These are phyloP conservation scores for Carcharodon carcharias DNA, from an alignment of 2,797 vertebrate species.

Conservation along the genomic window DNA sequence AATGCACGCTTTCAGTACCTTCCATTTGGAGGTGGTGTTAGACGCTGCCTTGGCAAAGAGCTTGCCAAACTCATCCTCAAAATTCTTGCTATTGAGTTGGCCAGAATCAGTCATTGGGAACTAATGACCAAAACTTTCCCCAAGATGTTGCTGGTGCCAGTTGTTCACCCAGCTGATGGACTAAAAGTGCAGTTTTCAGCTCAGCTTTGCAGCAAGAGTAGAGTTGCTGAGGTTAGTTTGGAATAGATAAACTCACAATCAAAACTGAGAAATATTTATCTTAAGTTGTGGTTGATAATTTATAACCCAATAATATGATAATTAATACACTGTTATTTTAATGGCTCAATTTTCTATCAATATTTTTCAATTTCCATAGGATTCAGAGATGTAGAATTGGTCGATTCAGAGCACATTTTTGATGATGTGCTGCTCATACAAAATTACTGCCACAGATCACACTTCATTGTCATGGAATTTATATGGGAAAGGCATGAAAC, in stretches of 20 bases:
- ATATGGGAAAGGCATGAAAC: background rate
- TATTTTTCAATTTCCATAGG: background rate
- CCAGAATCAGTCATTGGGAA: constrained; percentile 86
- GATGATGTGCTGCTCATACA: background rate
- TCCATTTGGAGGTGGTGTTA: constrained; percentile 84
- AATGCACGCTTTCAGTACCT: constrained; percentile 94
- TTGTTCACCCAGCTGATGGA: constrained; percentile 85
- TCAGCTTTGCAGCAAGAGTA: constrained; percentile 93
- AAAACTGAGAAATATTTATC: background rate
- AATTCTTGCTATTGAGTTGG: constrained; percentile 82
- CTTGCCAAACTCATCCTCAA: constrained; percentile 92
- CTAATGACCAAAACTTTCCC: constrained; percentile 86
- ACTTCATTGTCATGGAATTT: background rate
- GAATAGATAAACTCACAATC: background rate
- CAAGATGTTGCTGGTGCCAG: constrained; percentile 78
- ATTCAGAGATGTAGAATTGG: background rate
- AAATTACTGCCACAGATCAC: background rate
- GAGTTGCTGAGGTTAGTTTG: constrained; percentile 56
- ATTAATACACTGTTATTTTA: background rate
- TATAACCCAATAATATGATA: background rate
- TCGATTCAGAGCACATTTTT: background rate
- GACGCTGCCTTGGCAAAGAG: constrained; percentile 91
- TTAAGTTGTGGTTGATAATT: background rate
- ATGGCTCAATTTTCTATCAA: background rate
- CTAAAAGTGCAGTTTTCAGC: constrained; percentile 91